phyloP scores from a whole-genome alignment of 1,140 invertebrate genomes.

The Drosophila ironensis region DNA sequence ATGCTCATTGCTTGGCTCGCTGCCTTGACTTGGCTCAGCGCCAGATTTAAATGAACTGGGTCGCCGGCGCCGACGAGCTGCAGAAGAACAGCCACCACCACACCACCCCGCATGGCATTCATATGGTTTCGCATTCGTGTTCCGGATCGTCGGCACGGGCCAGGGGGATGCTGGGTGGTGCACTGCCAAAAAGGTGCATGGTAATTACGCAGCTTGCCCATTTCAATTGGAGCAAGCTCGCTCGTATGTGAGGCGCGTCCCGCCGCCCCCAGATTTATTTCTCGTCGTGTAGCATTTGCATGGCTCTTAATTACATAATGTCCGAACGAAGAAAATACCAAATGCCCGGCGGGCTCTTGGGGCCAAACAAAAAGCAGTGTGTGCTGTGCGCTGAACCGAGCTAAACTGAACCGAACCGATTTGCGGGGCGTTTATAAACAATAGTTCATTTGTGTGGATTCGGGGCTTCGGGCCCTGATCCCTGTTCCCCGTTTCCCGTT shows the following conservation, averaged over 20 bases:
- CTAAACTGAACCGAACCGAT: slow-evolving; percentile 15
- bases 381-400: neutral
- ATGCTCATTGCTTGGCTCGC: slow-evolving; percentile 64
- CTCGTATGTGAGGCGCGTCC: too few relatives aligned
- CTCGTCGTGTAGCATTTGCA: slow-evolving; percentile 3
- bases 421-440: slow-evolving; percentile 57
- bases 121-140: neutral
- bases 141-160: neutral
- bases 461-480: slow-evolving; percentile 1
- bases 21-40: slow-evolving; percentile 50
- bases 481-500: too few relatives aligned
- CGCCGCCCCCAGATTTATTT: too few relatives aligned
- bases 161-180: neutral
- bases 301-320: slow-evolving; percentile 53
- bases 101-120: too few relatives aligned
- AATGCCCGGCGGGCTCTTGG: slow-evolving; percentile 24
- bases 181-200: neutral
- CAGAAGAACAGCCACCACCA: slow-evolving; percentile 24
- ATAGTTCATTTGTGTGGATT: slow-evolving; percentile 67
- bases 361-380: slow-evolving; percentile 19
- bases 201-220: too few relatives aligned
- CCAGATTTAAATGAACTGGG: slow-evolving; percentile 77
- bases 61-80: slow-evolving; percentile 38
- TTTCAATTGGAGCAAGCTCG: too few relatives aligned
- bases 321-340: slow-evolving; percentile 28